phyloP scores from a whole-genome alignment of 2,113 vertebrate genomes.

The Gadus macrocephalus region DNA sequence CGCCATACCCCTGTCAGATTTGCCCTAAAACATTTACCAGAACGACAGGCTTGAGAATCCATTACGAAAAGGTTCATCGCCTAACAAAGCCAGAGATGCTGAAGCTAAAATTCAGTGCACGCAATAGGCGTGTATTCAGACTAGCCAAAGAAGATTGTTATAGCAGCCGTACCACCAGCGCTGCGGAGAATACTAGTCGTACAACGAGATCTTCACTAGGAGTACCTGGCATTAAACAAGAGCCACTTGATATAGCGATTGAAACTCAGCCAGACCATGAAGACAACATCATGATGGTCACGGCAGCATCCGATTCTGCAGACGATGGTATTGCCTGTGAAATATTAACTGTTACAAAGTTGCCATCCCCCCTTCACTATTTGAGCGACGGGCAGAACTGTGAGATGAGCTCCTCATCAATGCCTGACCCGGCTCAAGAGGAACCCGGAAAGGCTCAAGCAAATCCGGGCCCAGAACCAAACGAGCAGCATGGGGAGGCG shows the following conservation, averaged over 20 bases:
- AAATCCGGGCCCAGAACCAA: constrained; percentile 41
- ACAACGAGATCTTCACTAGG: not conserved
- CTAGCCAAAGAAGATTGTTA: constrained; percentile 33
- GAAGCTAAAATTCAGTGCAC: constrained; percentile 76
- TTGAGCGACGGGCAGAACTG: constrained; percentile 25
- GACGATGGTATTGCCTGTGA: constrained; percentile 27
- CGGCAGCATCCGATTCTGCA: constrained; percentile 20
- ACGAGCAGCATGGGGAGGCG: constrained; percentile 21
- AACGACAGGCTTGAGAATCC: constrained; percentile 95
- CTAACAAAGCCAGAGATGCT: constrained; percentile 90
- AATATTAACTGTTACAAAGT: constrained; percentile 51
- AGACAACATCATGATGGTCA: constrained; percentile 22
- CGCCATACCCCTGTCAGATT: constrained; percentile 91
- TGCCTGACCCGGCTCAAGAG: constrained; percentile 29
- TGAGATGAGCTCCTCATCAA: constrained; percentile 22
- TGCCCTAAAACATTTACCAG: constrained; percentile 97
- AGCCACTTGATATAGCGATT: constrained; percentile 63
- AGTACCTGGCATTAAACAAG: constrained; percentile 56
- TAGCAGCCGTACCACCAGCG: not conserved
- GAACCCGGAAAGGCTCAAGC: constrained; percentile 5
- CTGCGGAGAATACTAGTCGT: constrained; percentile 20
- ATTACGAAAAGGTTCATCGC: constrained; percentile 93
- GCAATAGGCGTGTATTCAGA: constrained; percentile 77
- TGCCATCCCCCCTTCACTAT: constrained; percentile 51
- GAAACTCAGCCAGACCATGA: constrained; percentile 38